A percentile compares a stretch with the other conserved stretches of the same genome.
Conservation (phyloP, 2,113 vertebrate genomes). For the Pontoporia blainvillei region DNA sequence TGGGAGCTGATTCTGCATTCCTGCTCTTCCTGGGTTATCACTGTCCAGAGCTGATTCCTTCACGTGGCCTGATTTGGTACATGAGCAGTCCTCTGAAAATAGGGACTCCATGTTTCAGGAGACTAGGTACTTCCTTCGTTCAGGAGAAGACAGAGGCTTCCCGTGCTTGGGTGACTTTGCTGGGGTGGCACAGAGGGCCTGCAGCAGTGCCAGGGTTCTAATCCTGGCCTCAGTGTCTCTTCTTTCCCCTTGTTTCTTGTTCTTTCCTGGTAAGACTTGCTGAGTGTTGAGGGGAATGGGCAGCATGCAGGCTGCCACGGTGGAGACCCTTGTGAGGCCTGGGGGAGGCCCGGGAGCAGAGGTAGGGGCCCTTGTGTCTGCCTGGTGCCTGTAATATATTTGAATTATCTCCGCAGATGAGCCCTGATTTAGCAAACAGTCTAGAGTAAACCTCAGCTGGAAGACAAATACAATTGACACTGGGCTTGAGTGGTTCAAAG, state of each 20-base stretch:
- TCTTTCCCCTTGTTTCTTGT: neutral
- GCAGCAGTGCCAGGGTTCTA: fast-evolving
- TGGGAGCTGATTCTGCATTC: neutral
- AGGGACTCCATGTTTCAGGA: neutral
- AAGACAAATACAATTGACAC: conserved; percentile 78
- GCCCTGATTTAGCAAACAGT: conserved; percentile 66
- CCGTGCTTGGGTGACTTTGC: fast-evolving
- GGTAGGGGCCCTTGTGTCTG: conserved; percentile 6
- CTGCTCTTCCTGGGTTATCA: too few species aligned
- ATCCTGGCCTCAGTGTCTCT: fast-evolving
- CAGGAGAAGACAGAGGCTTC: neutral
- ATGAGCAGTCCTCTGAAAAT: neutral
- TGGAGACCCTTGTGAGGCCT: neutral
- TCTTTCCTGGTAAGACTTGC: neutral
- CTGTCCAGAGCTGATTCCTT: neutral
- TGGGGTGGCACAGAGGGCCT: neutral
- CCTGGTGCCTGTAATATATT: conserved; percentile 68
- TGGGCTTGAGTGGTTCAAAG: conserved; percentile 74
- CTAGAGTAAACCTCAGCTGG: conserved; percentile 70
- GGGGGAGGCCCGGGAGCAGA: neutral
- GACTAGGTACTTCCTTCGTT: fast-evolving
- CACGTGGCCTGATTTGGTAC: neutral
- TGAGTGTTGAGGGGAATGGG: neutral
- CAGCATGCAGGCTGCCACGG: neutral
- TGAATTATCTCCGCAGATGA: conserved; percentile 70